Evolutionary conservation across 2,113 vertebrate genomes (phyloP).

Genomic region (Carassius carassius): DNA sequence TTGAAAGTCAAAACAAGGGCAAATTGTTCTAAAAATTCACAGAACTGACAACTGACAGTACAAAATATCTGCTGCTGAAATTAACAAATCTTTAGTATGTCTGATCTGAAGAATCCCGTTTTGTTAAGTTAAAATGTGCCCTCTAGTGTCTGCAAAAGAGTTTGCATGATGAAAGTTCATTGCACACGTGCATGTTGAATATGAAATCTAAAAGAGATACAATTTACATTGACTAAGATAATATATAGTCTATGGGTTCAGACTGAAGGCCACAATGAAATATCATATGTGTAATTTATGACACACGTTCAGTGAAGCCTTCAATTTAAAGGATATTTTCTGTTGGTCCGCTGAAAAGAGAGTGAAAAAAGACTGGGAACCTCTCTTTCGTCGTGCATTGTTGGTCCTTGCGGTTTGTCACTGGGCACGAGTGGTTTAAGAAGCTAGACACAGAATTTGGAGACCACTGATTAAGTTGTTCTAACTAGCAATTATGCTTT

Average conservation of each 20-base stretch:
- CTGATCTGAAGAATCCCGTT: not conserved
- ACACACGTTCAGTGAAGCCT: not conserved
- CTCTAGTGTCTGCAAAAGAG: slow-evolving; percentile 45
- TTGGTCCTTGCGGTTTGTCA: slow-evolving; percentile 52
- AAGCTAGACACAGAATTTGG: slow-evolving; percentile 49
- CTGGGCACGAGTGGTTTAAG: slow-evolving; percentile 44
- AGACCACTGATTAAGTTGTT: slow-evolving; percentile 61
- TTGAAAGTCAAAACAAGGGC: no score
- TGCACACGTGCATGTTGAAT: not conserved
- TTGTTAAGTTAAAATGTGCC: slow-evolving; percentile 47
- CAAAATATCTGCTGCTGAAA: not conserved
- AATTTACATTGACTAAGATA: not conserved
- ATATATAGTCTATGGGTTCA: not conserved
- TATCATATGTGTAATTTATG: not conserved
- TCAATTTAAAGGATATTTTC: not conserved
- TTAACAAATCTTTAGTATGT: not conserved
- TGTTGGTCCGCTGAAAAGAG: not conserved
- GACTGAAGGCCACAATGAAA: not conserved
- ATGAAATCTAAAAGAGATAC: not conserved
- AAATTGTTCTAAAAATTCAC: not conserved
- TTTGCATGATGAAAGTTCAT: not conserved
- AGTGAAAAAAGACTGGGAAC: not conserved
- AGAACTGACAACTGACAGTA: no score
- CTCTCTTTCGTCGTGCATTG: not conserved
- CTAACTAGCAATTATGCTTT: slow-evolving; percentile 64